Evolutionary conservation across 2,888 invertebrate genomes (phyloP), one percentile per base, ranked within the genome.

Genomic region (Diarsia mendica): DNA sequence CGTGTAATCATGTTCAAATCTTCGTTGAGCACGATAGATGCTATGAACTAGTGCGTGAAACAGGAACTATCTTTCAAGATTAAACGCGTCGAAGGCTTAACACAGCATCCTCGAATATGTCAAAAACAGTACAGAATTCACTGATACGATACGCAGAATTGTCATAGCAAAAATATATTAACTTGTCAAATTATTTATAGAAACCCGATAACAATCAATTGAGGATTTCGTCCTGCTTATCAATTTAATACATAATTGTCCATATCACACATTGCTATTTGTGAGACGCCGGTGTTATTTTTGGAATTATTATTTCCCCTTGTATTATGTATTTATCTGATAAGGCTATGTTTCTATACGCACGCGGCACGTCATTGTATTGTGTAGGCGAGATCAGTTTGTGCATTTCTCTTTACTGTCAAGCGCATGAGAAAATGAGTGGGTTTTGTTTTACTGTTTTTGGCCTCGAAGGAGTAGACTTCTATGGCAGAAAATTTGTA

Each of bases 211-310:
- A 83, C 55, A 70, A 82, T 79, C 83, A 58, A 82, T 71, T 63
- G 65, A 48, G 58, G 75, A 79, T 82, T 75, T 75, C n/a, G 53
- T 72, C 70, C 55, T 49, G 61, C 70, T 83, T 83, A 82, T 82
- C 82, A 79, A 73, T 73, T 79, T 83, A 83, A 83, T 82, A 82
- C 72, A 75, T 75, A 79, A 82, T 83, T 83, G 79, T 39, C 13
- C 51, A 70, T 67, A 71, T 48, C 61, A 64, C n/a, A 70, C 46
- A 66, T 70, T 64, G 72, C 73, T 83, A 83, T 83, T 83, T 83
- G 76, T 83, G 83, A 83, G 66, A 73, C 66, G 79, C n/a, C 28
- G 69, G 63, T 72, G 83, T 72, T 83, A 83, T 83, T 83, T 83
- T 83, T 83, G 74, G 83, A 79, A 74, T 74, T 69, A 83, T 73